phyloP scores from a whole-genome alignment of 2,797 vertebrate genomes.

The Tiaroga cobitis region DNA sequence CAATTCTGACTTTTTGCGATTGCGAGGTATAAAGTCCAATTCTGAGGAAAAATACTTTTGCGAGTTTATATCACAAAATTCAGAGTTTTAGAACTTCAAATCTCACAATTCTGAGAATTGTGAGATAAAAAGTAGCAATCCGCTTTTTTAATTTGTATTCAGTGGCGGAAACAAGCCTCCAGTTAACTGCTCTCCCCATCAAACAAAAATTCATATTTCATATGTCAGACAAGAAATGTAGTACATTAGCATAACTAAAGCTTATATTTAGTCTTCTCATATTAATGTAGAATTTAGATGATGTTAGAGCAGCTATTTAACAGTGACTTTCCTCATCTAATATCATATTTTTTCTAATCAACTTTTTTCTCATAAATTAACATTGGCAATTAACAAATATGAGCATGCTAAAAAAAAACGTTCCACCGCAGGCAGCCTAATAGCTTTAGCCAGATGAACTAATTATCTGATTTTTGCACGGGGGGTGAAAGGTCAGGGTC shows the following conservation, averaged over 20 bases:
- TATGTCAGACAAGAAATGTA: neutral
- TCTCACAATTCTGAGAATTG: neutral
- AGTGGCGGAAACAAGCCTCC: neutral
- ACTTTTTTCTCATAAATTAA: neutral
- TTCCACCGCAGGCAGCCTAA: neutral
- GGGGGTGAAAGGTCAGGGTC: slow-evolving; percentile 37
- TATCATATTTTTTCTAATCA: neutral
- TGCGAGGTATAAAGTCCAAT: too few relatives aligned
- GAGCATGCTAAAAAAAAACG: neutral
- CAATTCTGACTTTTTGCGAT: too few relatives aligned
- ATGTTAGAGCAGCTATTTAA: neutral
- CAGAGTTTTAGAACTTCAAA: neutral
- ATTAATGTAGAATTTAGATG: neutral
- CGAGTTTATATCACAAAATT: neutral
- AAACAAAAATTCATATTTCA: neutral
- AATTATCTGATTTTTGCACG: neutral
- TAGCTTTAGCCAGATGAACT: slow-evolving; percentile 1
- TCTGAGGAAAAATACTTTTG: too few relatives aligned
- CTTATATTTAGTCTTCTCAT: neutral
- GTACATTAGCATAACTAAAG: neutral
- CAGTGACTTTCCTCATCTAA: neutral
- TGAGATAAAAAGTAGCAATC: neutral
- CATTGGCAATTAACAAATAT: neutral
- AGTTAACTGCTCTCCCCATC: neutral
- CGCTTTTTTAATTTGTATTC: neutral